Evolutionary conservation across 2,888 invertebrate genomes (phyloP), one percentile per base, ranked within the genome.

Genomic region (Heliconius ethilla): DNA sequence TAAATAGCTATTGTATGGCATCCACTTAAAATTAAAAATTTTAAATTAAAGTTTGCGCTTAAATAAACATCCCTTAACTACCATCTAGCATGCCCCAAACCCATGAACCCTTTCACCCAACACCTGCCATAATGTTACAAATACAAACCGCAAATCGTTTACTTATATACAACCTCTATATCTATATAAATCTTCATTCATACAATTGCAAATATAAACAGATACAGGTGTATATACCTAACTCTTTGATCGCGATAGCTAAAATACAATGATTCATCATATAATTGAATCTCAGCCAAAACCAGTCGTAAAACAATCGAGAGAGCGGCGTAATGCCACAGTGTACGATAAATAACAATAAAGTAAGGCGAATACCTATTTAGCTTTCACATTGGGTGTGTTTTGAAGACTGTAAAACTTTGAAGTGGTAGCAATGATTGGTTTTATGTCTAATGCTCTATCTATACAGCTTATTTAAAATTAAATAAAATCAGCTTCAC

Each of bases 241-340:
- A 33, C 74, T 81, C 76, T 79, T 75, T 79, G 80, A 80, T 81
- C 79, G 75, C 63, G 70, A 78, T 66, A 77, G 76, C 76, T 66
- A 69, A 78, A 78, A 72, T 59, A 63, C 78, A 70, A 84, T 86
- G 85, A 86, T 80, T 87, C 87, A 87, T 82, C 78, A 78, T 79
- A 75, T 83, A 86, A 84, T 88, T 89, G 89, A 89, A 86, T 10
- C 81, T n/a, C 77, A 78, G 89, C 89, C 89, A 88, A 87, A 82
- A 82, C 80, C 80, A 78, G 74, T 75, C 70, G 78, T 81, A 78
- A 83, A 83, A 82, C 83, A 83, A 84, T 83, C 82, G 80, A 76
- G 76, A 82, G 79, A 82, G 82, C 83, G 82, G 79, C 79, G 80
- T 79, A 81, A 82, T 79, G 66, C 73, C 80, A 77, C 77, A 73